Conservation (phyloP, 2,888 invertebrate species). For the Phanerotoma sp. region DNA sequence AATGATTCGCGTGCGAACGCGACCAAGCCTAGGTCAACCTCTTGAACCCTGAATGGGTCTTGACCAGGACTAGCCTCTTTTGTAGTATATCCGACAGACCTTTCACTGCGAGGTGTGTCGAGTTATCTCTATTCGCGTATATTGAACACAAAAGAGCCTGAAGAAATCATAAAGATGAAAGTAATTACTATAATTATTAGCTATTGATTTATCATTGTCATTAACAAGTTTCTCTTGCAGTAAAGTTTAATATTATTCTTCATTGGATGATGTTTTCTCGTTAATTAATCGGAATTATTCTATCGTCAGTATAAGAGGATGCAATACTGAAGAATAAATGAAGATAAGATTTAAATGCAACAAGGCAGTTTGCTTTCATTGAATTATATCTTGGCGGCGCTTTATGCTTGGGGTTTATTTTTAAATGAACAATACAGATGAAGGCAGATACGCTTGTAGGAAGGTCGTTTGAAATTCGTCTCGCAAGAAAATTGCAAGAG, state of each 20-base stretch:
- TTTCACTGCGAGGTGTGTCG: conserved; percentile 36
- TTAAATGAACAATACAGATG: background rate
- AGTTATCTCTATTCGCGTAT: conserved; percentile 31
- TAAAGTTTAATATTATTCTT: no score
- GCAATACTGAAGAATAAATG: background rate
- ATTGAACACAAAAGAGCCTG: background rate
- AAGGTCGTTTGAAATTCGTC: conserved; percentile 4
- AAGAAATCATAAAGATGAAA: conserved; percentile 27
- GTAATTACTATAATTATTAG: conserved; percentile 32
- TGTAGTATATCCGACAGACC: conserved; percentile 24
- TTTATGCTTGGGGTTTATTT: background rate
- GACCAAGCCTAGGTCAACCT: conserved; percentile 29
- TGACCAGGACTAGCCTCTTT: conserved; percentile 26
- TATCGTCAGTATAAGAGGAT: background rate
- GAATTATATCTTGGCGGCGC: background rate
- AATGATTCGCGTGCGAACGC: conserved; percentile 26
- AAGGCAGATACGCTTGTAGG: background rate
- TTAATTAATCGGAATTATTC: conserved; percentile 8
- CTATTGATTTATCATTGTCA: conserved; percentile 31
- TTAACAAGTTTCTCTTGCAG: conserved; percentile 11
- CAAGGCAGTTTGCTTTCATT: no score
- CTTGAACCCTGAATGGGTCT: conserved; percentile 25
- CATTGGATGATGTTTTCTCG: background rate
- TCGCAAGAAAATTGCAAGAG: background rate
- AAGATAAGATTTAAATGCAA: no score